phyloP scores from a whole-genome alignment of 2,888 invertebrate genomes.

The Colletes collaris region DNA sequence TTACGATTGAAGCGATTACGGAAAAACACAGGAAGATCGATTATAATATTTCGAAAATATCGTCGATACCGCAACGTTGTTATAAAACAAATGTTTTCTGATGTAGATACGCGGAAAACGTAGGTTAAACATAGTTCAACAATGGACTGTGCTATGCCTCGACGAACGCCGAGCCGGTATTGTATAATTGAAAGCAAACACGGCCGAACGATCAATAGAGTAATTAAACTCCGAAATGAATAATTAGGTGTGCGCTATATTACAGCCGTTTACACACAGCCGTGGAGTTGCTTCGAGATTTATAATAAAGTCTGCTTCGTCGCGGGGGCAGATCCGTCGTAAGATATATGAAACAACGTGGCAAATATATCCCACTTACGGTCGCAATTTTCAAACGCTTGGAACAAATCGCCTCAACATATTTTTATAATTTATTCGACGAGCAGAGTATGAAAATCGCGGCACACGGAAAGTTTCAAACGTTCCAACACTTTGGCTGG shows the following conservation, averaged over 20 bases:
- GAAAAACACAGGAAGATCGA: too few species aligned
- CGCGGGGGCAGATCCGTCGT: neutral
- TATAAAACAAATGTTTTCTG: conserved; percentile 27
- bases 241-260: conserved; percentile 27
- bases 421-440: too few species aligned
- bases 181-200: conserved; percentile 57
- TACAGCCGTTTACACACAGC: neutral
- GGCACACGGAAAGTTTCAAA: too few species aligned
- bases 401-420: neutral
- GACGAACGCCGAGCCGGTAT: conserved; percentile 15
- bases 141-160: conserved; percentile 14
- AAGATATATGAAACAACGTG: neutral
- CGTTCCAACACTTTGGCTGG: too few species aligned
- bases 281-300: neutral
- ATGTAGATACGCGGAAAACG: neutral
- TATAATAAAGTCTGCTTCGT: neutral
- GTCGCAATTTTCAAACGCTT: neutral
- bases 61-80: neutral
- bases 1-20: too few species aligned
- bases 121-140: conserved; percentile 19
- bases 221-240: conserved; percentile 50
- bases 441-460: too few species aligned
- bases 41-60: neutral
- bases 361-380: neutral
- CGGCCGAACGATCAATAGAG: conserved; percentile 43